Percentiles rank a stretch among this genome's conserved stretches.
phyloP scores from a whole-genome alignment of 2,113 vertebrate genomes.

The Jacana jacana region DNA sequence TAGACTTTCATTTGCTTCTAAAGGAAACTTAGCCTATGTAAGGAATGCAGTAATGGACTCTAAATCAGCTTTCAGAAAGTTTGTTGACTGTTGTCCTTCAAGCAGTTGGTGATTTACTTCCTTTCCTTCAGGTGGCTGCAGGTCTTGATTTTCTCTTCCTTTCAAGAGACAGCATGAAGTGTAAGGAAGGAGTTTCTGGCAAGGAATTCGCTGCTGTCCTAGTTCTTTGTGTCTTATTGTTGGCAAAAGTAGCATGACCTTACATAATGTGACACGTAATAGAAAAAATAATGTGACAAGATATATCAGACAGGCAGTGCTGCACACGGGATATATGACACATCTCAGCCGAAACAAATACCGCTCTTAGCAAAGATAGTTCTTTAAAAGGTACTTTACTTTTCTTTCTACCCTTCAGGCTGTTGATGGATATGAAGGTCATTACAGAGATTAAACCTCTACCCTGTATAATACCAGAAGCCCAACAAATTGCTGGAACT shows the following conservation, averaged over 20 bases:
- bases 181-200: background rate
- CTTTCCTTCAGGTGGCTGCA: background rate
- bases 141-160: conserved; percentile 1
- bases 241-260: conserved; percentile 51
- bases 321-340: conserved; percentile 18
- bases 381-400: conserved; percentile 16
- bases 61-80: conserved; percentile 15
- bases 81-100: background rate
- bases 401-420: background rate
- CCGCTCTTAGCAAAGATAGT: conserved; percentile 40
- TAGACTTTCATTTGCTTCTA: background rate
- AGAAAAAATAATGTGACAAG: conserved; percentile 56
- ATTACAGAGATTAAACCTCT: background rate
- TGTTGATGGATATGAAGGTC: background rate
- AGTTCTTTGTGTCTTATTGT: conserved; percentile 23
- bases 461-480: background rate
- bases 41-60: background rate
- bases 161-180: background rate
- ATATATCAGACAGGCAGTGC: conserved; percentile 19
- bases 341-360: conserved; percentile 48
- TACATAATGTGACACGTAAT: conserved; percentile 56
- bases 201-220: background rate
- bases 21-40: background rate
- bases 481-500: background rate
- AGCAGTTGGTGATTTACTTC: conserved; percentile 31